Evolutionary conservation across 2,113 vertebrate species (phyloP), one percentile per base, ranked within the genome.

Genomic region (Ariopsis seemanni): DNA sequence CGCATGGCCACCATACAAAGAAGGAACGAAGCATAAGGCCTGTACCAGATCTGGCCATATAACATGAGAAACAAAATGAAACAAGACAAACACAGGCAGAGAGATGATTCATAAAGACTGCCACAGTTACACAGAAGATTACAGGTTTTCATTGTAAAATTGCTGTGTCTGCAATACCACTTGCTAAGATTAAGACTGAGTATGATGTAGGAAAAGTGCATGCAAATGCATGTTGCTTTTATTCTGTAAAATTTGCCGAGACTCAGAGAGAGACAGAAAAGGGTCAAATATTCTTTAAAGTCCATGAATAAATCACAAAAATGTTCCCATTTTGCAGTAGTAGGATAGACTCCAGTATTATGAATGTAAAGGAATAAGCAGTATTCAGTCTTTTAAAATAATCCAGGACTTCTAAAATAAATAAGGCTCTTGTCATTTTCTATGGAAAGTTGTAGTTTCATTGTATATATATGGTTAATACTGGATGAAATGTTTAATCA

Each of bases 1-100:
- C 50, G 88, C 90, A 88, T 69, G 86, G 52, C 65, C 52, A 83
- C 52, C 50, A 62, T 75, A 87, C 85, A 80, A 80, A 52, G 77
- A 83, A 4, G 58, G 62, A 42, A 63, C 0, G 55, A 75, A 67
- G 52, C 86, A 87, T 77, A 77, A 83, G 42, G 48, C 57, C 71
- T 22, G 57, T 11, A 83, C 42, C 18, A 30, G 81, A 34, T 84
- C 58, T 27, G 84, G 72, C 72, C 50, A 27, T 50, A 58, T 84
- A 67, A 57, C 55, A 17, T 20, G 67, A 58, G 55, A 83, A 75
- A 83, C 50, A 77, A 78, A 87, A 30, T n/a, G 50, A 53, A 69
- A 67, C 87, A 67, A 82, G 78, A 55, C 53, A 34, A 57, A 87
- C 85, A 42, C 79, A 30, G 79, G 14, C 69, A 67, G 11, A 75